A percentile compares a stretch with the other conserved stretches of the same genome.
phyloP scores from a whole-genome alignment of 2,797 vertebrate species.

The Periparus ater region DNA sequence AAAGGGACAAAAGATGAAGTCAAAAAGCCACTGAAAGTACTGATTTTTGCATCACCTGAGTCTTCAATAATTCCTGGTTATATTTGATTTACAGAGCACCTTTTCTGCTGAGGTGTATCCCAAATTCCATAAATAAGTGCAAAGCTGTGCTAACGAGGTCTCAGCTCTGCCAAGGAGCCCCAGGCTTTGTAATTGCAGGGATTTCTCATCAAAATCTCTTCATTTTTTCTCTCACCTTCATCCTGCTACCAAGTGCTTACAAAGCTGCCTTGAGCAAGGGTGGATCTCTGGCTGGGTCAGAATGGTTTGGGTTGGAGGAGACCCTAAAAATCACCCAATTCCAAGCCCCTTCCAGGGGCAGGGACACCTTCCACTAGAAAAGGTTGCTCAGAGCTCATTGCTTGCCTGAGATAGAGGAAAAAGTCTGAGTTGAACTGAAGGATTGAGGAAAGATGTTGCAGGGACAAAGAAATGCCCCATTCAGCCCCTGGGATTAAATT shows the following conservation, averaged over 20 bases:
- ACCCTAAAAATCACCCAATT: background rate
- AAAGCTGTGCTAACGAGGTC: background rate
- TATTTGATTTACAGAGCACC: background rate
- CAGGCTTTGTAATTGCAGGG: background rate
- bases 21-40: background rate
- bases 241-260: background rate
- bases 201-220: background rate
- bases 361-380: background rate
- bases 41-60: accelerated
- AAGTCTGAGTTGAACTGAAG: background rate
- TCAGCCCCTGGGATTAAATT: background rate
- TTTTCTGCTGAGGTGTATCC: background rate
- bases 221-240: background rate
- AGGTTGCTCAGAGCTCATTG: background rate
- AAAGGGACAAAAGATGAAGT: background rate
- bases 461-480: background rate
- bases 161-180: background rate
- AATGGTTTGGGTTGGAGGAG: background rate
- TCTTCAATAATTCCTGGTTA: background rate
- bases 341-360: background rate
- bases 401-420: background rate
- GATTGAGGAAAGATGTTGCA: background rate
- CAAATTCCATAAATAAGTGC: background rate
- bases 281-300: background rate
- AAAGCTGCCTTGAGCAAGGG: background rate